Percentiles rank a stretch among this genome's conserved stretches.
Conservation (phyloP, 37 sponge, comb jelly and placozoan species). For the Tethya wilhelma region DNA sequence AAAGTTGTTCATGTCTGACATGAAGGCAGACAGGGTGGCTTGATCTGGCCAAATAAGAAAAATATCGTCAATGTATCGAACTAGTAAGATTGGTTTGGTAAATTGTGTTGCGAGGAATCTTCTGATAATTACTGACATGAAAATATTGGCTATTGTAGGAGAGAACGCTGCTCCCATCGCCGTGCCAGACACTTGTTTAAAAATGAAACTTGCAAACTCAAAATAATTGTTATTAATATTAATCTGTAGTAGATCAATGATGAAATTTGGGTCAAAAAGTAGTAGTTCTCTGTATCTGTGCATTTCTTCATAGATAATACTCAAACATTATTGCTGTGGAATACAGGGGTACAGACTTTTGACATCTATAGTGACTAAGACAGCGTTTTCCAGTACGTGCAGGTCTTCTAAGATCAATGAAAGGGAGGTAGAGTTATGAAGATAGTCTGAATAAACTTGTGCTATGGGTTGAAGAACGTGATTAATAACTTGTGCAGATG, state of each 20-base stretch:
- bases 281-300: constrained; percentile 5
- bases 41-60: constrained; percentile 30
- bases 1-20: background rate
- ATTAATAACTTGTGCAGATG: constrained; percentile 9
- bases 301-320: constrained; percentile 6
- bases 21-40: background rate
- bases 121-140: constrained; percentile 1
- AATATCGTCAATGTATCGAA: constrained; percentile 47
- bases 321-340: constrained; percentile 12
- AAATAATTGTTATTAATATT: constrained; percentile 26
- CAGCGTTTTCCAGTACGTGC: background rate
- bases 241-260: constrained; percentile 13
- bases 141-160: constrained; percentile 30
- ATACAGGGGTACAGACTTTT: constrained; percentile 26
- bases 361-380: constrained; percentile 33
- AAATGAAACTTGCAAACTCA: constrained; percentile 1
- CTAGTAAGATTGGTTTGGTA: constrained; percentile 2
- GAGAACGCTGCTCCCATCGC: constrained; percentile 44
- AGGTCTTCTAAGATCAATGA: background rate
- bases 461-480: constrained; percentile 38
- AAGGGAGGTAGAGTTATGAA: constrained; percentile 24
- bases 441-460: constrained; percentile 18
- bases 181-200: constrained; percentile 26
- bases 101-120: background rate
- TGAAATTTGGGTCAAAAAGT: constrained; percentile 7